Conservation (phyloP, 2,797 vertebrate species). For the Anguilla anguilla region DNA sequence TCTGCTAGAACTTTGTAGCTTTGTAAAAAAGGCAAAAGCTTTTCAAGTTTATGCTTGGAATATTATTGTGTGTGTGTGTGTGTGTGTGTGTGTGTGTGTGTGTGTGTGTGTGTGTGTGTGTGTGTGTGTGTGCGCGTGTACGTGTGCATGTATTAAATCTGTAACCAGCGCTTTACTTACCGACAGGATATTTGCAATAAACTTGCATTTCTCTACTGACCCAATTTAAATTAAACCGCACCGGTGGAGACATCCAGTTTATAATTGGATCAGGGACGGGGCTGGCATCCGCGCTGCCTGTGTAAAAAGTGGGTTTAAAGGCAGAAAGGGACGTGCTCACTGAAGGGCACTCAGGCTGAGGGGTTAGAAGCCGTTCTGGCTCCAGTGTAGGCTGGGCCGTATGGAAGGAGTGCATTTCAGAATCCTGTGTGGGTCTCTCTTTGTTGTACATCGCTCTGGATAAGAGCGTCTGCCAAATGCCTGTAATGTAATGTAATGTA, state of each 20-base stretch:
- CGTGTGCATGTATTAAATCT: neutral
- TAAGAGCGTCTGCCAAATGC: too few relatives aligned
- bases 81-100: neutral
- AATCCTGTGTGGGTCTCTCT: constrained; percentile 46
- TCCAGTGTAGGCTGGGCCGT: constrained; percentile 17
- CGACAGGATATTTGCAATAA: neutral
- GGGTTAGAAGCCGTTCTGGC: neutral
- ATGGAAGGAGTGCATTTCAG: constrained; percentile 49
- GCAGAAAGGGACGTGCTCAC: neutral
- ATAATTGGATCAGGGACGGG: neutral
- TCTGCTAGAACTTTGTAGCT: neutral
- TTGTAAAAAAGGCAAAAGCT: neutral
- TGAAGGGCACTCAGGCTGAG: neutral
- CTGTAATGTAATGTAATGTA: too few relatives aligned
- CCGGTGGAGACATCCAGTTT: neutral
- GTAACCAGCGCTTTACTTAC: neutral
- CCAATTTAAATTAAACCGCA: neutral
- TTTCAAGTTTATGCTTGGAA: neutral
- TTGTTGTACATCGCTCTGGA: neutral
- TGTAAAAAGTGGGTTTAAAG: neutral
- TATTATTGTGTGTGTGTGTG: neutral
- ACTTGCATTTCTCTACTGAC: neutral
- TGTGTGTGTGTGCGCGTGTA: neutral
- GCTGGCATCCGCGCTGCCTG: neutral
- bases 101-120: neutral